Conservation (phyloP, 2,888 invertebrate genomes). For the Blomia tropicalis region DNA sequence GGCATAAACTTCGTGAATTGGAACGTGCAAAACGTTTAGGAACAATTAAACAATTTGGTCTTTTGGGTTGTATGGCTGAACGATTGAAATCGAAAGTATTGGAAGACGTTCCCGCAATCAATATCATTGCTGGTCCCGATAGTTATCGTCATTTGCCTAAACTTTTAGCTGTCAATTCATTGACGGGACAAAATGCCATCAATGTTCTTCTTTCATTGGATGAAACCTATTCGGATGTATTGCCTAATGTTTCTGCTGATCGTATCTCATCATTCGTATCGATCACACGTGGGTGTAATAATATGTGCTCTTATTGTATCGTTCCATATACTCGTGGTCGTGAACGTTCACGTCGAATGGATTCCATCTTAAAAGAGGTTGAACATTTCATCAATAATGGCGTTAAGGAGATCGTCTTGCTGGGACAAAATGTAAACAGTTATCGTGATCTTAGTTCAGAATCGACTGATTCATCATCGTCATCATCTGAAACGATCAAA, state of each 20-base stretch:
- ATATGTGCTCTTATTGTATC: slow-evolving; percentile 96
- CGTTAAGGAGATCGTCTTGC: slow-evolving; percentile 57
- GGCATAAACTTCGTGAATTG: slow-evolving; percentile 43
- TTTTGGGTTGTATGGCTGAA: slow-evolving; percentile 95
- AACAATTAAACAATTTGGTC: slow-evolving; percentile 49
- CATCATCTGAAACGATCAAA: not conserved
- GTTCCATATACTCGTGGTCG: slow-evolving; percentile 83
- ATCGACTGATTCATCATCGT: not conserved
- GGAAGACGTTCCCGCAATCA: slow-evolving; percentile 61
- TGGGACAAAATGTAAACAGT: slow-evolving; percentile 90
- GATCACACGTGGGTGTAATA: slow-evolving; percentile 95
- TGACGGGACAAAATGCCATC: slow-evolving; percentile 42
- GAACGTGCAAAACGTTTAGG: slow-evolving; percentile 42
- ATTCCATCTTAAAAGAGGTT: slow-evolving; percentile 67
- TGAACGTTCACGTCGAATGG: slow-evolving; percentile 67
- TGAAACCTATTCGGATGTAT: slow-evolving; percentile 91
- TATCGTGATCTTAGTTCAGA: slow-evolving; percentile 55
- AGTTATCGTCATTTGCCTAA: slow-evolving; percentile 84
- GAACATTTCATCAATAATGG: slow-evolving; percentile 55
- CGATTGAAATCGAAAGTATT: slow-evolving; percentile 67
- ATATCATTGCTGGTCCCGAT: slow-evolving; percentile 77
- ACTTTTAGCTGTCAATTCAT: slow-evolving; percentile 45
- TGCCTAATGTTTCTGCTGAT: slow-evolving; percentile 51
- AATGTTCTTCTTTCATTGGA: slow-evolving; percentile 82
- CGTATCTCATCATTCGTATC: slow-evolving; percentile 43